These are phyloP conservation scores for Distichodus sexfasciatus DNA, from an alignment of 2,797 vertebrate species.

Conservation along the genomic window DNA sequence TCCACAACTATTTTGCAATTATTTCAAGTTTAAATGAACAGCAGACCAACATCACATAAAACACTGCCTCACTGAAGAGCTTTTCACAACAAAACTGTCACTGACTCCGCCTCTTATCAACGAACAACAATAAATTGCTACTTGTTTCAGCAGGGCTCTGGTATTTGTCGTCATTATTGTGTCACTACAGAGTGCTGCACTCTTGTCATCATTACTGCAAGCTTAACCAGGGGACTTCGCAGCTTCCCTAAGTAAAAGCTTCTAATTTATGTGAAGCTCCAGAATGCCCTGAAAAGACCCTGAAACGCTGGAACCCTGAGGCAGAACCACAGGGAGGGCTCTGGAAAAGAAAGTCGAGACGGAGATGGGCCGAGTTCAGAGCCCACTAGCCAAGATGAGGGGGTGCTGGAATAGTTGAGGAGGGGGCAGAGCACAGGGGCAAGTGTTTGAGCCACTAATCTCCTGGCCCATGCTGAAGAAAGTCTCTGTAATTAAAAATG, in stretches of 20 bases:
- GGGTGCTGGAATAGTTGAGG: not conserved
- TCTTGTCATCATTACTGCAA: not conserved
- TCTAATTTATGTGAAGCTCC: not conserved
- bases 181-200: conserved; percentile 56
- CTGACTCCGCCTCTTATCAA: not conserved
- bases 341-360: conserved; percentile 37
- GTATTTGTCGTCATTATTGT: conserved; percentile 5
- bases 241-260: not conserved
- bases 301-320: conserved; percentile 57
- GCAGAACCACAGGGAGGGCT: conserved; percentile 53
- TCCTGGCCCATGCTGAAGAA: conserved; percentile 55
- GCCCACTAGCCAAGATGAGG: conserved; percentile 11
- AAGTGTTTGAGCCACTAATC: conserved; percentile 56
- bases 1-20: no score
- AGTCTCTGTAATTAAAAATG: conserved; percentile 57
- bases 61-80: not conserved
- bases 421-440: no score
- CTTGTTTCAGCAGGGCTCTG: not conserved
- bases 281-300: not conserved
- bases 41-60: not conserved
- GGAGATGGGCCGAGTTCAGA: not conserved
- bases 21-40: no score
- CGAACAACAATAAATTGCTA: not conserved
- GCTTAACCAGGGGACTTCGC: not conserved
- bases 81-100: not conserved